Conservation (phyloP, 2,888 invertebrate genomes). For the Spilosoma lubricipeda region DNA sequence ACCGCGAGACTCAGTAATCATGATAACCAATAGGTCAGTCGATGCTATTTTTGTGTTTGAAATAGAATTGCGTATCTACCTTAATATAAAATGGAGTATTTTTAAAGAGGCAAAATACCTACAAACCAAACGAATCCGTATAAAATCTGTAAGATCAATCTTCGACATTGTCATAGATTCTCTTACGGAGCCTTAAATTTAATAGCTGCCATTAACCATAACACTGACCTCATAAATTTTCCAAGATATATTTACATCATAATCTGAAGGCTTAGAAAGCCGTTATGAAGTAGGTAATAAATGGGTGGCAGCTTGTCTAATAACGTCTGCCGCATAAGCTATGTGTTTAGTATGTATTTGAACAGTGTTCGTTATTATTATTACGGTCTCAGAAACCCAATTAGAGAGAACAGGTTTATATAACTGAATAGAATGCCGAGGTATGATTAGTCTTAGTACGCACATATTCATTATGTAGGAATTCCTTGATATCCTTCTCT, state of each 20-base stretch:
- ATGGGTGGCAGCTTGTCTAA: conserved; percentile 13
- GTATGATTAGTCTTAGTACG: background rate
- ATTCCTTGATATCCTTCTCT: background rate
- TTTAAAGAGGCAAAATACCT: background rate
- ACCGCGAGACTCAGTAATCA: too few relatives aligned
- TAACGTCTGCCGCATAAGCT: conserved; percentile 25
- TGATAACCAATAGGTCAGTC: too few relatives aligned
- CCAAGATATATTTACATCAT: background rate
- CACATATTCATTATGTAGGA: background rate
- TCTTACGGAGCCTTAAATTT: background rate
- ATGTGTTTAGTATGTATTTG: conserved; percentile 31
- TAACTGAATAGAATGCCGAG: background rate
- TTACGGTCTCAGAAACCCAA: conserved; percentile 12
- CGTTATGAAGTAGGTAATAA: conserved; percentile 10
- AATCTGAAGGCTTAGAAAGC: conserved; percentile 12
- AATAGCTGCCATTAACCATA: background rate
- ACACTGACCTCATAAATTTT: background rate
- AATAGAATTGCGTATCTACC: too few relatives aligned
- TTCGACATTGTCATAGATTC: background rate
- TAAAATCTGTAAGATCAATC: background rate
- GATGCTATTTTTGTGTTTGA: too few relatives aligned
- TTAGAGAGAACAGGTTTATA: conserved; percentile 12
- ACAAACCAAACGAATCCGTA: background rate
- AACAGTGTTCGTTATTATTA: conserved; percentile 21
- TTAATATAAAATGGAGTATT: background rate